Evolutionary conservation across 2,113 vertebrate species (phyloP).

Genomic region (Dascyllus trimaculatus): DNA sequence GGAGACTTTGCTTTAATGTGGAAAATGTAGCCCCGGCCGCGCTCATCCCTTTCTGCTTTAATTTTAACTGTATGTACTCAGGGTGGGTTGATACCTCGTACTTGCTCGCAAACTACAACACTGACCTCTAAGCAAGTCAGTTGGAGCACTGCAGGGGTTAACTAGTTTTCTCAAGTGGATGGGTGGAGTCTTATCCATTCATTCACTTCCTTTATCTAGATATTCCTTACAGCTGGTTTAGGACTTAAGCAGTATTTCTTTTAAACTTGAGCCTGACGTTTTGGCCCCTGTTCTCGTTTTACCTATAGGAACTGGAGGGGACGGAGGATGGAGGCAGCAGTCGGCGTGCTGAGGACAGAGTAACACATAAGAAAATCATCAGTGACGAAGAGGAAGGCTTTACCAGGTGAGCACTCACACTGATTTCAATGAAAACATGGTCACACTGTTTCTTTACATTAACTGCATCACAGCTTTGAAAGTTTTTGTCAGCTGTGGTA

Average conservation of each 20-base stretch:
- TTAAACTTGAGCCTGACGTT: background rate
- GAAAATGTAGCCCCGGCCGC: conserved; percentile 49
- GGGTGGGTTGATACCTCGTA: conserved; percentile 1
- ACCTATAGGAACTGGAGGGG: conserved; percentile 67
- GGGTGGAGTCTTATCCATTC: conserved; percentile 54
- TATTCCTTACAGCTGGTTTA: conserved; percentile 30
- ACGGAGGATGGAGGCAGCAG: conserved; percentile 43
- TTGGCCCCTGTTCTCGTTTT: conserved; percentile 14
- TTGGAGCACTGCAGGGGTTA: conserved; percentile 36
- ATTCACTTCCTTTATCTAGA: conserved; percentile 52
- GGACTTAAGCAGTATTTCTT: conserved; percentile 6
- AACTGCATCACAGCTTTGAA: background rate
- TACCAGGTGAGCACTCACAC: conserved; percentile 68
- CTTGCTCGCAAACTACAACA: background rate
- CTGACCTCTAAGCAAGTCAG: background rate
- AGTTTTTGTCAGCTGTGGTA: background rate
- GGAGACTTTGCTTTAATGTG: conserved; percentile 47
- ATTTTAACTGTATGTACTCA: conserved; percentile 23
- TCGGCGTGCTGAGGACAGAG: conserved; percentile 4
- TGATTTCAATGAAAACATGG: too few species aligned
- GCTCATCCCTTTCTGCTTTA: conserved; percentile 17
- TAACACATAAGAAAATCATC: conserved; percentile 46
- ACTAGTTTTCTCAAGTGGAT: conserved; percentile 24
- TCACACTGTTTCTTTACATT: background rate
- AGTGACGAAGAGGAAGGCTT: conserved; percentile 53